Evolutionary conservation across 2,888 invertebrate species (phyloP), one percentile per base, ranked within the genome.

Genomic region (Dolomedes plantarius): DNA sequence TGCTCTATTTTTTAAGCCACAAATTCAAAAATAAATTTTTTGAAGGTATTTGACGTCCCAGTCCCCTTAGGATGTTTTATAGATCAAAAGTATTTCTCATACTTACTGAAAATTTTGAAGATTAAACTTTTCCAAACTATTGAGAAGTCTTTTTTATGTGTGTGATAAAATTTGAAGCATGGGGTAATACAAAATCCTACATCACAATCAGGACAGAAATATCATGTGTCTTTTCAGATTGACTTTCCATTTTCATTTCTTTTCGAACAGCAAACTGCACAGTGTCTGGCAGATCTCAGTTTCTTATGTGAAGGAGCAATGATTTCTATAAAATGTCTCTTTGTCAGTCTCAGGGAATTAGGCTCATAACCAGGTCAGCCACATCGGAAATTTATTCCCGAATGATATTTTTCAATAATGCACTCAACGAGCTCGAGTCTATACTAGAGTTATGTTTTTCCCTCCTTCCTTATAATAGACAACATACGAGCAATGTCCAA

Each of bases 261-360:
- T 67, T 68, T 77, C 5, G 68, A 62, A 11, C 62, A 41, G 28
- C 62, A 79, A 71, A 77, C 76, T 19, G 7, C 23, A 29, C 46
- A 39, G 13, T 72, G 71, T 28, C 69, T 62, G 23, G 41, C 19
- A 1, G 69, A 71, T 64, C 23, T 71, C 16, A 29, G 7, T 27
- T 77, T 77, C 2, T 56, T n/a, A n/a, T n/a, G 27, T 13, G 68
- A 67, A 46, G 56, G 46, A 46, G 39, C 29, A 67, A 76, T 76
- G 28, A 76, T 29, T 67, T 67, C 39, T 29, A 67, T 67, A 67
- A 76, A 67, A 41, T 67, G 67, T 67, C 39, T 76, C n/a, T 76
- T 41, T 16, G 76, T 46, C 67, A 76, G 36, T 74, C 64, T 9
- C 16, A 67, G 23, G 19, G 76, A 46, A 76, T 65, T 41, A 11